Evolutionary conservation across 2,113 vertebrate species (phyloP), one percentile per base, ranked within the genome.

Genomic region (Bos javanicus): DNA sequence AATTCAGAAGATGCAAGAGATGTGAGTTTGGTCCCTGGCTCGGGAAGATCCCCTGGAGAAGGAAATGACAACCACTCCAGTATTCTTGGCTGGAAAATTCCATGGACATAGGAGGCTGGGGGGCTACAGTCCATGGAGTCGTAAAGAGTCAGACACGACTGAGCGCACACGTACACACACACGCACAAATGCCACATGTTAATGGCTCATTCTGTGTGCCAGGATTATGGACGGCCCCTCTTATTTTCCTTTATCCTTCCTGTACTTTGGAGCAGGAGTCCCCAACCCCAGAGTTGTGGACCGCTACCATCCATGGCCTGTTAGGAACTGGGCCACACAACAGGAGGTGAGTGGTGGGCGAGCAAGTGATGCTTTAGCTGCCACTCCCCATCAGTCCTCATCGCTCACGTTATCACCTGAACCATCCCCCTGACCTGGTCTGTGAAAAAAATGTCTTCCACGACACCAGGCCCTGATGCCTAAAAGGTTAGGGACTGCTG

Each of bases 121-220:
- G 71, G 21, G 36, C 67, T 43, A 25, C 11, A 74, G 12, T 74
- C 21, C 71, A 25, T 25, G 21, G 36, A 39, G 71, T 43, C 0
- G 0, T 74, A 74, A 43, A 74, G 67, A 74, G 11, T 74, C 0
- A 0, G 11, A 43, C 21, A 74, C 0, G 2, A 74, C 67, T 74
- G 2, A 74, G 21, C 10, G 0, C 21, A 25, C 36, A 43, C 0
- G 3, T 25, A 25, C 71, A 74, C 71, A 74, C 71, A 2, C 2
- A 0, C 5, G n/a, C 30, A 90, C 56, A 39, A 25, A 43, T 39
- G 23, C 6, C 46, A 46, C 23, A 50, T 90, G 74, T 84, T 54
- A 64, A 30, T 71, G 74, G 39, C 54, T 87, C 23, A 46, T 50
- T 93, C 36, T 94, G 48, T 87, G 33, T 30, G 28, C 25, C 46